phyloP scores from a whole-genome alignment of 2,113 vertebrate species.

The Penelope pileata region DNA sequence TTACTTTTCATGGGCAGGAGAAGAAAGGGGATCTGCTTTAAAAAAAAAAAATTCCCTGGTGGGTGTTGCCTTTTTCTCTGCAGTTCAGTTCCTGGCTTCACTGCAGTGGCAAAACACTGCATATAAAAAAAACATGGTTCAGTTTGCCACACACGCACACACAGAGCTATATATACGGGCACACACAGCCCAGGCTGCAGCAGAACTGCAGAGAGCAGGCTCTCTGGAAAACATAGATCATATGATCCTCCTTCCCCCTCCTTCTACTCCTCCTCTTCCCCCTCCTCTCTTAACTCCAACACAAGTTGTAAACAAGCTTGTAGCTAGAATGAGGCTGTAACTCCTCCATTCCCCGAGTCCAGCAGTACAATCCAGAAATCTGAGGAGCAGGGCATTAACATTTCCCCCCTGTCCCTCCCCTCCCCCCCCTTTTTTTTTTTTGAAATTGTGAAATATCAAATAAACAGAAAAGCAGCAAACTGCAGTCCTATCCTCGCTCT shows the following conservation, averaged over 20 bases:
- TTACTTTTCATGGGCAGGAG: slow-evolving; percentile 5
- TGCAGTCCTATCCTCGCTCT: background rate
- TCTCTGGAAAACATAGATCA: slow-evolving; percentile 72
- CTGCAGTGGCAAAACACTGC: slow-evolving; percentile 74
- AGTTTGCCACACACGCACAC: background rate
- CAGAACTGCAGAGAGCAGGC: slow-evolving; percentile 66
- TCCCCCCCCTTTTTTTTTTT: background rate
- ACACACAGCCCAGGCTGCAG: slow-evolving; percentile 61
- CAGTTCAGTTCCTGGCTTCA: slow-evolving; percentile 58
- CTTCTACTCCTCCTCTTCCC: slow-evolving; percentile 54
- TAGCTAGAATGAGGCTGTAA: slow-evolving; percentile 55
- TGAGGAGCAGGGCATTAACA: background rate
- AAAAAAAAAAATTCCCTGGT: background rate
- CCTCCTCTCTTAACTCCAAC: slow-evolving; percentile 54
- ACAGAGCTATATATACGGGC: background rate
- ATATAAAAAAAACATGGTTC: slow-evolving; percentile 38
- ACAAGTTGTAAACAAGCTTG: slow-evolving; percentile 76
- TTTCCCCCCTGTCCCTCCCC: too few relatives aligned
- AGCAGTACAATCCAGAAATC: background rate
- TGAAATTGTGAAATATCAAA: background rate
- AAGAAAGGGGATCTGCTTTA: background rate
- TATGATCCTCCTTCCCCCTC: slow-evolving; percentile 55
- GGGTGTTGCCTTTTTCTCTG: slow-evolving; percentile 67
- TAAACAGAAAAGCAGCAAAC: background rate
- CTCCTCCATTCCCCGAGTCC: slow-evolving; percentile 17